Conservation (phyloP, 2,797 vertebrate species). For the Xenopus petersii region DNA sequence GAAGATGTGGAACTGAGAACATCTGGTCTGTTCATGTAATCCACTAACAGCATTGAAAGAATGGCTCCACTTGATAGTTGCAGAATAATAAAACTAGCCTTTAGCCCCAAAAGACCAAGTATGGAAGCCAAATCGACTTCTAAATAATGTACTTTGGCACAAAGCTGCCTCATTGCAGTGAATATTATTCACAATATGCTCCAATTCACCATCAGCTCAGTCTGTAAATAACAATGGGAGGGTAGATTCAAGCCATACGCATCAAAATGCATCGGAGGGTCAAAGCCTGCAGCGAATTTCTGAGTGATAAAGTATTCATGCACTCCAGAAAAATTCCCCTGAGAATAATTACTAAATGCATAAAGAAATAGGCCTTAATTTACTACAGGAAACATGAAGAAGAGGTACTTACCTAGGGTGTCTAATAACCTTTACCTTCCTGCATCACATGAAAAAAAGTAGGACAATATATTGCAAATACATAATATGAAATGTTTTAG, state of each 20-base stretch:
- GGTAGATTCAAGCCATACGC: neutral
- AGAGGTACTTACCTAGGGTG: too few species aligned
- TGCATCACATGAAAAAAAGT: too few species aligned
- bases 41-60: neutral
- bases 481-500: too few species aligned
- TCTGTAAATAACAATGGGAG: constrained; percentile 22
- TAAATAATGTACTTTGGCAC: constrained; percentile 31
- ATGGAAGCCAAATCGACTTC: constrained; percentile 16
- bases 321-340: neutral
- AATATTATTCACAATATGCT: constrained; percentile 13
- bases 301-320: neutral
- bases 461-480: too few species aligned
- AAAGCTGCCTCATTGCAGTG: constrained; percentile 9
- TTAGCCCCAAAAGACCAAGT: constrained; percentile 6
- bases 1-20: too few species aligned
- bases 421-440: too few species aligned
- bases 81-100: constrained; percentile 10
- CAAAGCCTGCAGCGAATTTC: neutral
- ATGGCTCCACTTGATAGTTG: neutral
- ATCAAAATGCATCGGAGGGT: constrained; percentile 1
- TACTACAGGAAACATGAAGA: neutral
- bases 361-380: neutral
- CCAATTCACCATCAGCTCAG: neutral
- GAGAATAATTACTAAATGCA: constrained; percentile 10
- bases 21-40: neutral